A percentile compares a stretch with the other conserved stretches of the same genome.
Evolutionary conservation across 2,797 vertebrate species (phyloP).

Genomic region (Acanthiza pusilla): DNA sequence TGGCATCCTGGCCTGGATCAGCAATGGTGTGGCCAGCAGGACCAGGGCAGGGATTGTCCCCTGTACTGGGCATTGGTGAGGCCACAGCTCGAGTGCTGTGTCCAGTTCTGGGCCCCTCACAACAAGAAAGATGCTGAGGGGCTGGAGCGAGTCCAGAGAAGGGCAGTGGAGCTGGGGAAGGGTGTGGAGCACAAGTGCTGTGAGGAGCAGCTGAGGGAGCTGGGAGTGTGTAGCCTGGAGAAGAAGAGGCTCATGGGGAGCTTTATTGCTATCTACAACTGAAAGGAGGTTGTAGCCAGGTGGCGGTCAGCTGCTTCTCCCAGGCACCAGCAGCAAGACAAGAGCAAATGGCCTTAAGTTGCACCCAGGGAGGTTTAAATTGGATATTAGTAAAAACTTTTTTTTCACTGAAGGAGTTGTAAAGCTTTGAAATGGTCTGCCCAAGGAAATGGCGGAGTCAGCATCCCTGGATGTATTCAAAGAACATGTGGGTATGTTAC

Average conservation of each 20-base stretch:
- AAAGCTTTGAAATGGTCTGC: not conserved
- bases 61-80: not conserved
- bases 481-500: not conserved
- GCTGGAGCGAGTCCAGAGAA: not conserved
- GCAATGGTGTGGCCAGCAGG: not conserved
- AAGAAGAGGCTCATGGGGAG: not conserved
- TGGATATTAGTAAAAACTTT: not conserved
- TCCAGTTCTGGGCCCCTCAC: fast-evolving
- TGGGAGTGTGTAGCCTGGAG: not conserved
- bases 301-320: not conserved
- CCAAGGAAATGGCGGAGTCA: not conserved
- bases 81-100: fast-evolving
- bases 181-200: no score
- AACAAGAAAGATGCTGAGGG: fast-evolving
- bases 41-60: not conserved
- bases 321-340: not conserved
- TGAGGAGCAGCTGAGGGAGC: not conserved
- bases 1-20: not conserved
- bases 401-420: not conserved
- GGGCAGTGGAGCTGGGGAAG: fast-evolving
- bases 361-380: not conserved
- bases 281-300: not conserved
- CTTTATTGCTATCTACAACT: not conserved
- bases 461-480: not conserved
- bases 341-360: not conserved